Evolutionary conservation across 2,797 vertebrate species (phyloP).

Genomic region (Poeciliopsis gracilis): DNA sequence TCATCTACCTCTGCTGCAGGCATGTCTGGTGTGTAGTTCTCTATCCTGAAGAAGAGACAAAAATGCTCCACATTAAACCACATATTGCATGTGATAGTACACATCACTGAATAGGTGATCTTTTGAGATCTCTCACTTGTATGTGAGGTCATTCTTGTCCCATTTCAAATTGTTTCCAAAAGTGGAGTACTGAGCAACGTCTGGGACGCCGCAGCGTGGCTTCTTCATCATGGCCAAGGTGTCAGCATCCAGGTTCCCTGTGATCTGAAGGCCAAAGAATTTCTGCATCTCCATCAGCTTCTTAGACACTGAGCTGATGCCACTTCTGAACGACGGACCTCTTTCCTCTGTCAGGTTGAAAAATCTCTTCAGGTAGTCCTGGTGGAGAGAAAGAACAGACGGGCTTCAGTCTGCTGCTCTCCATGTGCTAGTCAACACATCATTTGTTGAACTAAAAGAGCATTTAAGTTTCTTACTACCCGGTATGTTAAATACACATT

Average conservation of each 20-base stretch:
- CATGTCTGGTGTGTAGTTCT: slow-evolving; percentile 93
- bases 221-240: slow-evolving; percentile 89
- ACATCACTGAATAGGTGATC: accelerated
- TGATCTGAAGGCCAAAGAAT: slow-evolving; percentile 80
- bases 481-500: not conserved
- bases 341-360: slow-evolving; percentile 76
- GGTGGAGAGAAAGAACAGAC: slow-evolving; percentile 1
- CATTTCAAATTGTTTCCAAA: slow-evolving; percentile 76
- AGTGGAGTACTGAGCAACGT: too few relatives aligned
- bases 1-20: slow-evolving; percentile 82
- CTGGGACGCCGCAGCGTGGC: slow-evolving; percentile 85
- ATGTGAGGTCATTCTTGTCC: slow-evolving; percentile 85
- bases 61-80: not conserved
- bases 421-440: not conserved
- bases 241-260: slow-evolving; percentile 81
- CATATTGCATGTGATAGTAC: too few relatives aligned
- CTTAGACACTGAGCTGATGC: slow-evolving; percentile 23
- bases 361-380: slow-evolving; percentile 88
- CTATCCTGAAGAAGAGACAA: slow-evolving; percentile 77
- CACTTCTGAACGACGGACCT: not conserved
- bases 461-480: not conserved
- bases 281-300: slow-evolving; percentile 91
- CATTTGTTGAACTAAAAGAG: not conserved
- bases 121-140: slow-evolving; percentile 81
- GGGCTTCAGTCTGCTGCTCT: slow-evolving; percentile 40